Evolutionary conservation across 2,113 vertebrate species (phyloP).

Genomic region (Polyodon spathula): DNA sequence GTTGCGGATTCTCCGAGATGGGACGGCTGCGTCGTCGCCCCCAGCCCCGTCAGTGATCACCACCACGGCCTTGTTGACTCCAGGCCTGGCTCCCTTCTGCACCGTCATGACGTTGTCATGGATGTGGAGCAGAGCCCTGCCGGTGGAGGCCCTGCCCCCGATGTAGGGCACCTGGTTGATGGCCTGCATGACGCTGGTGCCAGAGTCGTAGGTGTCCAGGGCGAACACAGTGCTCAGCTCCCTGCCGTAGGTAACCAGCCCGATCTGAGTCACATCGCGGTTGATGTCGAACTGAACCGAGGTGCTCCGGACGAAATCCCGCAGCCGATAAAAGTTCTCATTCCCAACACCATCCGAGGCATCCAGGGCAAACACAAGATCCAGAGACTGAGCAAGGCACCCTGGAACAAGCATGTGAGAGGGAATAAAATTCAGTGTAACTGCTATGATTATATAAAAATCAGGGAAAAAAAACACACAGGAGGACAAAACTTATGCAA

Average conservation of each 20-base stretch:
- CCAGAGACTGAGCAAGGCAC: constrained; percentile 69
- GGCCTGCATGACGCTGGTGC: constrained; percentile 55
- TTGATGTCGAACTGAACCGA: constrained; percentile 71
- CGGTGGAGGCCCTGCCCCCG: constrained; percentile 60
- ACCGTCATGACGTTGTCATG: constrained; percentile 63
- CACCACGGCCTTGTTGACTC: constrained; percentile 76
- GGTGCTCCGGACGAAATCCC: constrained; percentile 62
- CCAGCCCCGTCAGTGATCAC: constrained; percentile 65
- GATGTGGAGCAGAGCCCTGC: constrained; percentile 67
- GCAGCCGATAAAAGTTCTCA: constrained; percentile 61
- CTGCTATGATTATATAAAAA: no score
- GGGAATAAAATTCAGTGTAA: no score
- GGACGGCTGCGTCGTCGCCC: constrained; percentile 58
- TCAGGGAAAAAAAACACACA: no score
- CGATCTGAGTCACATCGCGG: constrained; percentile 71
- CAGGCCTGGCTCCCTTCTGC: constrained; percentile 69
- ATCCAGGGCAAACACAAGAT: constrained; percentile 76
- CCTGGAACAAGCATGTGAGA: constrained; percentile 43
- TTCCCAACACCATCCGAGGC: constrained; percentile 64
- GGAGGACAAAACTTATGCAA: no score
- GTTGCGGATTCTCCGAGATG: constrained; percentile 70
- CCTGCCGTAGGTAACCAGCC: constrained; percentile 65
- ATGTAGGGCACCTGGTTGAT: constrained; percentile 50
- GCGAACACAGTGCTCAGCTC: constrained; percentile 56
- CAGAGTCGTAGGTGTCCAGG: constrained; percentile 62